Evolutionary conservation across 2,797 vertebrate genomes (phyloP).

Genomic region (Microchirus variegatus): DNA sequence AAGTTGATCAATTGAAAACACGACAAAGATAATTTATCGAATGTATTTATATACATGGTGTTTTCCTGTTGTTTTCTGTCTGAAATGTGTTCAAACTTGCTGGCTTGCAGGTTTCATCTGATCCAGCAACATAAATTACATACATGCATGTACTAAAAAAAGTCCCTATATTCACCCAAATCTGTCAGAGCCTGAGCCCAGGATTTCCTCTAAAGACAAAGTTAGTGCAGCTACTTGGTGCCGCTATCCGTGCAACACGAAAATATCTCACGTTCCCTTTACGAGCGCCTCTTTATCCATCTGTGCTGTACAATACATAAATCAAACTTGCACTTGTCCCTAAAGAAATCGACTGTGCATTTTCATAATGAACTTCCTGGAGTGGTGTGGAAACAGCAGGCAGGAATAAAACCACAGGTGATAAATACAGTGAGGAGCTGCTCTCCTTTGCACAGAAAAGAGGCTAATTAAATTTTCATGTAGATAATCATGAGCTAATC

Average conservation of each 20-base stretch:
- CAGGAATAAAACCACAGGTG: conserved; percentile 62
- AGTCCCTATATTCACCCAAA: conserved; percentile 38
- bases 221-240: conserved; percentile 25
- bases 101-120: no score
- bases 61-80: no score
- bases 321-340: conserved; percentile 58
- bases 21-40: no score
- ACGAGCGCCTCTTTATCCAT: conserved; percentile 33
- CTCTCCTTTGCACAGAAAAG: conserved; percentile 62
- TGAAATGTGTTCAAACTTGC: no score
- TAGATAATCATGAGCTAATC: conserved; percentile 72
- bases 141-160: conserved; percentile 11
- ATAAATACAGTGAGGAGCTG: conserved; percentile 60
- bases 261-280: conserved; percentile 27
- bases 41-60: no score
- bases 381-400: conserved; percentile 36
- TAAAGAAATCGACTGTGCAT: conserved; percentile 63
- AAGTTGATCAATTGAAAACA: no score
- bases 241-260: conserved; percentile 32
- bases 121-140: no score
- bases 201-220: conserved; percentile 48
- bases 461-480: conserved; percentile 82
- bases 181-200: conserved; percentile 44
- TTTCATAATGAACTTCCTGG: conserved; percentile 67
- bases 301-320: conserved; percentile 51